phyloP scores from a whole-genome alignment of 2,888 invertebrate genomes.

The Scaptodrosophila latifasciaeformis region DNA sequence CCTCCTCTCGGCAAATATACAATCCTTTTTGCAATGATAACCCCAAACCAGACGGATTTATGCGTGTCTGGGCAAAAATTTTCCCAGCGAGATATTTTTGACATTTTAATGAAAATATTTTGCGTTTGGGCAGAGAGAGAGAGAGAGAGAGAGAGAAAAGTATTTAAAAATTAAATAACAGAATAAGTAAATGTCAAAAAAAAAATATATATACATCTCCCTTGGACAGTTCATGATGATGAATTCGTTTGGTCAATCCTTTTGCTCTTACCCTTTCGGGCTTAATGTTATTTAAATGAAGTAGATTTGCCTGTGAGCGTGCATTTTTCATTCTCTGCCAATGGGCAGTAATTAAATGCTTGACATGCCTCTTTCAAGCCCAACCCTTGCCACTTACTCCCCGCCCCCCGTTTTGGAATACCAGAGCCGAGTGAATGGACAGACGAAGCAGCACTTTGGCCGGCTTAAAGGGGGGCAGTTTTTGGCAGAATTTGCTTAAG shows the following conservation, averaged over 20 bases:
- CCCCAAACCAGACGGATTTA: constrained; percentile 21
- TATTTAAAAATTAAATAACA: constrained; percentile 9
- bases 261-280: constrained; percentile 36
- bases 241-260: constrained; percentile 38
- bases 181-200: too few species aligned
- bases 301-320: constrained; percentile 35
- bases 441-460: constrained; percentile 12
- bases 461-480: constrained; percentile 23
- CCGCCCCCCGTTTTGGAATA: constrained; percentile 36
- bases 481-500: constrained; percentile 21
- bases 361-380: too few species aligned
- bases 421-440: constrained; percentile 16
- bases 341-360: constrained; percentile 64
- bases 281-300: constrained; percentile 63
- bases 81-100: constrained; percentile 58
- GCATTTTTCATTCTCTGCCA: constrained; percentile 53
- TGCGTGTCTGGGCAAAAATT: constrained; percentile 68
- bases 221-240: constrained; percentile 34
- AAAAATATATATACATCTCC: too few species aligned
- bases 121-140: constrained; percentile 31
- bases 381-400: constrained; percentile 33
- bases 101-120: constrained; percentile 62
- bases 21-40: too few species aligned
- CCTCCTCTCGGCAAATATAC: too few species aligned
- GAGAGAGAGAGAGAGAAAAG: constrained; percentile 11